Evolutionary conservation across 2,888 invertebrate species (phyloP), one percentile per base, ranked within the genome.

Genomic region (Argyra leucocephala): DNA sequence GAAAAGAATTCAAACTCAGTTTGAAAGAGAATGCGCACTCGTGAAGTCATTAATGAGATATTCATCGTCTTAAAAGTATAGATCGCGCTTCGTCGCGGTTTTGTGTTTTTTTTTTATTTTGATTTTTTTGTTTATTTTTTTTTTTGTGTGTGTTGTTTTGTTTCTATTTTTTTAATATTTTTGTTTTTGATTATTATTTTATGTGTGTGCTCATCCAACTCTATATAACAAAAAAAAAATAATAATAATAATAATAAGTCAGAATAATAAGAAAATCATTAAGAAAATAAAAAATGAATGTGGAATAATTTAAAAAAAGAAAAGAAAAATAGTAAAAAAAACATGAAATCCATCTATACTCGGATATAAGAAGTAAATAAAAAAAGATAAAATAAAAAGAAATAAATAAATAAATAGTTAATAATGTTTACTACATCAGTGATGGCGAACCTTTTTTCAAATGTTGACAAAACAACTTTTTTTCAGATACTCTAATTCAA

Each of bases 61-160:
- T 48, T 48, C 15, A 15, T 15, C n/a, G 48, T 48, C n/a, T 48
- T 48, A 48, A 48, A 48, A 48, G n/a, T 48, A 48, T 48, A 18
- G 48, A 48, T 48, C 48, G 48, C 48, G 48, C 48, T 48, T 48
- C n/a, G 48, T 48, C 48, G 48, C 48, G 48, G 48, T 48, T 48
- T 18, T 48, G 18, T 48, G 48, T 48, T 48, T 48, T 48, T 15
- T 31, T 48, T 48, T 48, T 37, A 37, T 37, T 37, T 6, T 37
- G 26, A 26, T 37, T n/a, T 48, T 48, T 48, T 48, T 15, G 10
- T 31, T 31, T 31, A 31, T 31, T 31, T 15, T 18, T 48, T 48
- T 48, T 9, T 15, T 48, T 18, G 7, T 48, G 18, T 12, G 5
- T 48, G 12, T 48, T n/a, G 48, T 48, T 48, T 18, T 48, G 48